Evolutionary conservation across 1,140 invertebrate genomes (phyloP), one percentile per base, ranked within the genome.

Genomic region (Lepidurus packardi): DNA sequence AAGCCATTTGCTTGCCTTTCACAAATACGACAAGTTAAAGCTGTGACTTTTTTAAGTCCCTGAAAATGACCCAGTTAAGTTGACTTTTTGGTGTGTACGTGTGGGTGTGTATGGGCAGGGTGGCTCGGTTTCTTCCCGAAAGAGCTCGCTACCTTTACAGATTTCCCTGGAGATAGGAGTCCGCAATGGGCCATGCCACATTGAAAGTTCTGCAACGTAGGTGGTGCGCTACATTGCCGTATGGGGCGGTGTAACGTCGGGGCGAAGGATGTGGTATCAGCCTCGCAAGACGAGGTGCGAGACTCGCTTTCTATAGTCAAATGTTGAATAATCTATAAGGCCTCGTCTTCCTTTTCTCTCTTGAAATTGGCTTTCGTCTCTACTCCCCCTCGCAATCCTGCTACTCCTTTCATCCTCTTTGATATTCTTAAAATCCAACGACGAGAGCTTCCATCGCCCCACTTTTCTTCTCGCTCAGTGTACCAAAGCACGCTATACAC

Each of bases 121-220:
- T 7, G 53, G 53, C 53, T 13, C 34, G 34, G 34, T 34, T 34
- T 34, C 53, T 65, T 21, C n/a, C 53, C 21, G 16, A 65, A 65
- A 65, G n/a, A 65, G 53, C 53, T 65, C 21, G 53, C 53, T 65
- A 65, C 53, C 53, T 65, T 65, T 65, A n/a, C 53, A 65, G 53
- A 65, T 65, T 65, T 65, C 53, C 53, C 53, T 65, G 53, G 53
- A 65, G 53, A 65, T 65, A 34, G 7, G 13, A 13, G 9, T 13
- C 53, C 21, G 53, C 53, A 65, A 65, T 65, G 8, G 53, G 53
- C 53, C 21, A 16, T 21, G 21, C 53, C 53, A 65, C 53, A 65
- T 13, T 7, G 53, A 8, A 65, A 65, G 53, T 65, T 65, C 53
- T 13, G 53, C 53, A 65, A 65, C 53, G 13, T 65, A 9, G 53